Evolutionary conservation across 2,113 vertebrate species (phyloP), one percentile per base, ranked within the genome.

Genomic region (Syngnathoides biaculeatus): DNA sequence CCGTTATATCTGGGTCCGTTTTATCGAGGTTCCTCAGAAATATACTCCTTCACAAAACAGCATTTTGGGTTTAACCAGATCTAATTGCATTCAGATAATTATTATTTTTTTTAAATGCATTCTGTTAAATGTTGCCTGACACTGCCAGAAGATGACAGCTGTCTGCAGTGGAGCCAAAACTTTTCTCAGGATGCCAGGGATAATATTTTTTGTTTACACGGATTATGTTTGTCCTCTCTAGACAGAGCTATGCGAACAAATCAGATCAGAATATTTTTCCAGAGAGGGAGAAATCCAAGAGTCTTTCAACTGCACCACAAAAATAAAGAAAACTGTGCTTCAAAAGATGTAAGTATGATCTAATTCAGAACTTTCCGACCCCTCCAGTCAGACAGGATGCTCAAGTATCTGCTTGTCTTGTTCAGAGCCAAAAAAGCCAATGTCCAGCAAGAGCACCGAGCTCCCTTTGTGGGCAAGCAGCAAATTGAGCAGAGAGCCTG

Each of bases 201-300:
- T 80, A 78, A 84, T 83, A 83, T 83, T 81, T 83, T 83, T 71
- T 85, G 73, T 86, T 85, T 84, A 79, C 72, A 84, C 71, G 68
- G 43, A 77, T 85, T 84, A 69, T 83, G 72, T 87, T 90, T 89
- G 82, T 89, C 79, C 78, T 87, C 81, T 85, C 47, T 68, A 91
- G 91, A 86, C 74, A 62, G 79, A 82, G 65, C 78, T 72, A 73
- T 60, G 73, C 0, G 84, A 87, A 83, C 88, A 17, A 72, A 91
- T 86, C 89, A 82, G 61, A 0, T 95, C 94, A 30, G 92, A 92
- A 87, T 95, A 95, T 93, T 95, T 94, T 93, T 89, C 92, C 81
- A 89, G 78, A 79, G 74, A 60, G 76, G 88, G 88, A 85, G 90
- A 93, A 92, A 91, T 87, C 80, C 87, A 86, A 91, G 90, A 91